Evolutionary conservation across 2,113 vertebrate species (phyloP).

Genomic region (Mesocricetus auratus): DNA sequence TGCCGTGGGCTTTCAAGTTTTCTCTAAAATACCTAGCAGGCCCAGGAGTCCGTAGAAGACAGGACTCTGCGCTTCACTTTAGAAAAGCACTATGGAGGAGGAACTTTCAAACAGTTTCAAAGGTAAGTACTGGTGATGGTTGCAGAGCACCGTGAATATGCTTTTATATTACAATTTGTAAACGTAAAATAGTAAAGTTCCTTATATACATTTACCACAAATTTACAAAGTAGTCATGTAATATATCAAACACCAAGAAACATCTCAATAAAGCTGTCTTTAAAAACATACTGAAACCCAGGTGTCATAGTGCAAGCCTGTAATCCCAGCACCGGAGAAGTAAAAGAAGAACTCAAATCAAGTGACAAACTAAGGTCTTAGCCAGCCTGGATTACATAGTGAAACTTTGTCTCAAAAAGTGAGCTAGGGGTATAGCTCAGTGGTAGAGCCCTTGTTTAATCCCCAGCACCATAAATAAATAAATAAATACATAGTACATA

Average conservation of each 20-base stretch:
- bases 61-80: neutral
- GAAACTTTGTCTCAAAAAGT: neutral
- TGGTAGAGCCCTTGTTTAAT: neutral
- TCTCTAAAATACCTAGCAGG: neutral
- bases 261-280: neutral
- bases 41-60: neutral
- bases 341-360: neutral
- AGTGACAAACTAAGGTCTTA: neutral
- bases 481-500: neutral
- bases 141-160: neutral
- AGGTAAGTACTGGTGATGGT: neutral
- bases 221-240: conserved; percentile 8
- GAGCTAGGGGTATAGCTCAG: neutral
- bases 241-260: neutral
- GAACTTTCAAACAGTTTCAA: neutral
- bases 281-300: neutral
- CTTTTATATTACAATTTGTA: neutral
- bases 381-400: neutral
- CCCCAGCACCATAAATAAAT: neutral
- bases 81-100: neutral
- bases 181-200: conserved; percentile 9
- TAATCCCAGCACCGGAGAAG: neutral
- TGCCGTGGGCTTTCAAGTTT: neutral
- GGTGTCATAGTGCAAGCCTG: neutral
- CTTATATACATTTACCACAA: neutral